Conservation (phyloP, 2,797 vertebrate species). For the Pelobates cultripes region DNA sequence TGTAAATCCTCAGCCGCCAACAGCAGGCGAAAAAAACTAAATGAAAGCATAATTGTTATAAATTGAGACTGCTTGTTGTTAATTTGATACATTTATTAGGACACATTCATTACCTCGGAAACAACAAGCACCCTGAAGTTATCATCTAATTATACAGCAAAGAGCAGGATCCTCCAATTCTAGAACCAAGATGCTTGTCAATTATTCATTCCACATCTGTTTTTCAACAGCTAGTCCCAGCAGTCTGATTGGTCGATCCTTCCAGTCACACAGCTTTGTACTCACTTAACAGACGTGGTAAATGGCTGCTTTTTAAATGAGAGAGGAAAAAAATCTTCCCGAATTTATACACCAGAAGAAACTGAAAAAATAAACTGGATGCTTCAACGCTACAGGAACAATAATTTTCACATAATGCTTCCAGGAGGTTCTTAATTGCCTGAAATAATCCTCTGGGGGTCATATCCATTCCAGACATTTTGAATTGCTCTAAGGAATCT, state of each 20-base stretch:
- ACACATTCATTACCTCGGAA: conserved; percentile 52
- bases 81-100: conserved; percentile 57
- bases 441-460: no score
- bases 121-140: conserved; percentile 54
- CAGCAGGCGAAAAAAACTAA: conserved; percentile 22
- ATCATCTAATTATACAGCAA: conserved; percentile 47
- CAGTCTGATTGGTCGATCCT: conserved; percentile 33
- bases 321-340: neutral
- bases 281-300: neutral
- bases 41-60: conserved; percentile 52
- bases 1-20: conserved; percentile 6
- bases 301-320: neutral
- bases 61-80: conserved; percentile 50
- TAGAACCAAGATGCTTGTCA: conserved; percentile 36
- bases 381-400: no score
- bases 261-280: neutral
- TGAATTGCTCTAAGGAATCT: no score
- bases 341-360: no score
- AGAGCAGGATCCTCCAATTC: conserved; percentile 30
- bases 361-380: no score
- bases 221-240: conserved; percentile 29
- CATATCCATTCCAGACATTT: no score
- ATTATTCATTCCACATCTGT: conserved; percentile 53
- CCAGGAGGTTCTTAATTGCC: no score
- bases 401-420: no score